Base-by-base conservation (phyloP, 1,140 invertebrate genomes). In the Frieseomelitta varia region DNA sequence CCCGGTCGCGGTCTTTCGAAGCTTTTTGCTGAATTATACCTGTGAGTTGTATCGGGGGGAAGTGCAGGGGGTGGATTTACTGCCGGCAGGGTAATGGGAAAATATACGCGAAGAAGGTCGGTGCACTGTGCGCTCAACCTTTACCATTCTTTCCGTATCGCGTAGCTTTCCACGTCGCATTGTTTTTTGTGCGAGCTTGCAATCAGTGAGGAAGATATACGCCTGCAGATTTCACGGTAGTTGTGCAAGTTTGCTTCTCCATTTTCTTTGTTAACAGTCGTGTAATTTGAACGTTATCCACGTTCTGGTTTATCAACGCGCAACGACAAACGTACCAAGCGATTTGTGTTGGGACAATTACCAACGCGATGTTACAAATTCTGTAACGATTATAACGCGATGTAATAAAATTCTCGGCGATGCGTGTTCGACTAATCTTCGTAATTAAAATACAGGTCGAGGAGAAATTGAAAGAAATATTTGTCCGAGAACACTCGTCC, bases 11-110 rank as follows among this genome's bases (percentile, higher is more conserved):
- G 24, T 27, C 17, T 34, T 34, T 19, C 14, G 4, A 19, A 69
- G 47, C 63, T 79, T 79, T 77, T 68, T 34, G 27, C 63, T 8
- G 77, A 68, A 79, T 79, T 79, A 68, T 55, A 53, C 63, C 39
- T 47, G 39, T 47, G 53, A 17, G 21, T 30, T 12, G 27, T 21
- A 47, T 77, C 58, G 24, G n/a, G 34, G 74, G 1, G 21, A 58
- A 34, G 39, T 0, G 39, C 0, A 8, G 39, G 39, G 39, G 6
- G 39, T 0, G 39, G 39, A 77, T 65, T 77, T 77, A 77, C 34
- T 27, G 15, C 24, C 6, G 21, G 34, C 4, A 58, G 74, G n/a
- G 11, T 77, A 77, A 63, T 63, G 56, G 58, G 14, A 39, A 47
- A 58, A 75, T 75, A 58, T 58, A 58, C 17, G 73, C 14, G 27